Percentiles rank a stretch among this genome's conserved stretches.
phyloP scores from a whole-genome alignment of 2,888 invertebrate genomes.

The Timema cristinae region DNA sequence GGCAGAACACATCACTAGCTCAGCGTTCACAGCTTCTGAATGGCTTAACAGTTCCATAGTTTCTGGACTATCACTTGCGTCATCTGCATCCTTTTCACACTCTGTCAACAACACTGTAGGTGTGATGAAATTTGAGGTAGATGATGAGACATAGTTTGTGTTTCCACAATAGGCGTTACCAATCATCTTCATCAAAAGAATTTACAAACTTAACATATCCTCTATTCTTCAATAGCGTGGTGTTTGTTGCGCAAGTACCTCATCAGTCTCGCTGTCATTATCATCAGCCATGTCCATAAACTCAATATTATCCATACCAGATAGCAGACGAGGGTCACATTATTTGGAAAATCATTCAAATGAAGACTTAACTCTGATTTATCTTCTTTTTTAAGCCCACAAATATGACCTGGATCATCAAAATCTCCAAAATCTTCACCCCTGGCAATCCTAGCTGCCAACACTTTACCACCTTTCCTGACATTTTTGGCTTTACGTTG shows the following conservation, averaged over 20 bases:
- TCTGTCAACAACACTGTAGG: slow-evolving; percentile 27
- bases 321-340: slow-evolving; percentile 30
- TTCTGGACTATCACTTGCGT: slow-evolving; percentile 27
- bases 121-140: slow-evolving; percentile 34
- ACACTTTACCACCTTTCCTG: slow-evolving; percentile 37
- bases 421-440: slow-evolving; percentile 40
- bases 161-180: slow-evolving; percentile 48
- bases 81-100: slow-evolving; percentile 24
- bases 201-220: slow-evolving; percentile 66
- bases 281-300: slow-evolving; percentile 85
- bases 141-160: slow-evolving; percentile 11
- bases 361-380: slow-evolving; percentile 36
- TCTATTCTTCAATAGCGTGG: slow-evolving; percentile 54
- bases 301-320: slow-evolving; percentile 47
- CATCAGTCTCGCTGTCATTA: slow-evolving; percentile 61
- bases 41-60: slow-evolving; percentile 21
- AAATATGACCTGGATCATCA: slow-evolving; percentile 42
- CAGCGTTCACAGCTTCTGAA: slow-evolving; percentile 29
- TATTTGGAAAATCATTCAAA: slow-evolving; percentile 28
- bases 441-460: slow-evolving; percentile 38
- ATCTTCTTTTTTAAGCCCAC: slow-evolving; percentile 47
- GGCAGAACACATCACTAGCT: slow-evolving; percentile 21
- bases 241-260: slow-evolving; percentile 52
- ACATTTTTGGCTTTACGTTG: slow-evolving; percentile 38
- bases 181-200: slow-evolving; percentile 43